Evolutionary conservation across 2,888 invertebrate species (phyloP).

Genomic region (Pheosia gnoma): DNA sequence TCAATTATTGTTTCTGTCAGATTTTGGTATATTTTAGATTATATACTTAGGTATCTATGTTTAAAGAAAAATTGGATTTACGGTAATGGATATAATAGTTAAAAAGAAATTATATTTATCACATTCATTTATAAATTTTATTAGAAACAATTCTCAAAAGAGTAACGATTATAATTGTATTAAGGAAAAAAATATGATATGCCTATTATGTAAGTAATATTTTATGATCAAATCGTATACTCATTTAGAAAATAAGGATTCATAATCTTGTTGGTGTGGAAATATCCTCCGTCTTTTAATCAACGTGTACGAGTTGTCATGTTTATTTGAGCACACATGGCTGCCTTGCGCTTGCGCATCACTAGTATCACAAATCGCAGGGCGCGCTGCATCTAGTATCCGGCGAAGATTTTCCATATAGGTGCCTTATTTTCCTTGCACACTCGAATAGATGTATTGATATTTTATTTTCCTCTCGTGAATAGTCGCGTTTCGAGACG

Average conservation of each 20-base stretch:
- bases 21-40: conserved; percentile 9
- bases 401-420: conserved; percentile 8
- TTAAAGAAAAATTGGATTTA: conserved; percentile 26
- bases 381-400: conserved; percentile 1
- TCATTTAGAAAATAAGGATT: conserved; percentile 62
- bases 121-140: conserved; percentile 30
- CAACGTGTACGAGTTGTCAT: conserved; percentile 3
- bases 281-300: conserved; percentile 12
- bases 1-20: conserved; percentile 21
- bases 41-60: conserved; percentile 14
- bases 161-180: conserved; percentile 28
- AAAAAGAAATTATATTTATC: conserved; percentile 38
- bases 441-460: conserved; percentile 60
- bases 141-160: conserved; percentile 38
- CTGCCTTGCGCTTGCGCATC: conserved; percentile 22
- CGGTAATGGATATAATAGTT: conserved; percentile 50
- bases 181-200: conserved; percentile 31
- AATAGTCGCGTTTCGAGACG: not conserved
- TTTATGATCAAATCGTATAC: conserved; percentile 77
- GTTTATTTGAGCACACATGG: conserved; percentile 14
- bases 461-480: conserved; percentile 20
- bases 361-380: conserved; percentile 8
- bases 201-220: conserved; percentile 39
- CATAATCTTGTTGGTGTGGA: conserved; percentile 23
- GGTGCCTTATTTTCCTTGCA: conserved; percentile 28